Evolutionary conservation across 2,797 vertebrate genomes (phyloP), one percentile per base, ranked within the genome.

Genomic region (Gymnocypris eckloni): DNA sequence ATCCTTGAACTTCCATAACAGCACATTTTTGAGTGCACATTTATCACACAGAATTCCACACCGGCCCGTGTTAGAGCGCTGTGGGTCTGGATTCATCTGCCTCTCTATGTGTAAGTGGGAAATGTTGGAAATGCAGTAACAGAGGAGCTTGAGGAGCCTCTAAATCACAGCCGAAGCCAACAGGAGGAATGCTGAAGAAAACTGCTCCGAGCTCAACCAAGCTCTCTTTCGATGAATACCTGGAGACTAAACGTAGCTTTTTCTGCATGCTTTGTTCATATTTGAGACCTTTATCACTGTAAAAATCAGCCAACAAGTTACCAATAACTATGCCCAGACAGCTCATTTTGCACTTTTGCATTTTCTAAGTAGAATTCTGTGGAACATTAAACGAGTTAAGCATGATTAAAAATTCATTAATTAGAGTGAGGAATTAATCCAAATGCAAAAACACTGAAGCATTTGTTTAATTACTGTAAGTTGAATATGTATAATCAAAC

Each of bases 1-100:
- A 90, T 83, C 86, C 85, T 52, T 89, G 81, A 85, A 88, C 84
- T 80, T 90, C 80, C 81, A 88, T 84, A 85, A 86, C 37, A 70
- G 56, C 28, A 18, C 70, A 43, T 83, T 39, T 81, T 82, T 91
- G 88, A 89, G 87, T 75, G 82, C 69, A 86, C 88, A 90, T 91
- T 89, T 54, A 86, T 92, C 90, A 88, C 84, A 72, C 50, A 48
- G 78, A 81, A 83, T 84, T 85, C 43, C 72, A 85, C 45, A 79
- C 33, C n/a, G 71, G 82, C 84, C 88, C 81, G 82, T 56, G 77
- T 45, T 73, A 61, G 80, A 82, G 70, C 39, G 64, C 67, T 82
- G 52, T 41, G 43, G 28, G 80, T 83, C 64, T 73, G 85, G 50
- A 81, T 43, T 83, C 52, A 25, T 84, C 66, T 79, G 54, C 83